Base-by-base conservation (phyloP, 1,140 invertebrate genomes). In the Drosophila sp. region DNA sequence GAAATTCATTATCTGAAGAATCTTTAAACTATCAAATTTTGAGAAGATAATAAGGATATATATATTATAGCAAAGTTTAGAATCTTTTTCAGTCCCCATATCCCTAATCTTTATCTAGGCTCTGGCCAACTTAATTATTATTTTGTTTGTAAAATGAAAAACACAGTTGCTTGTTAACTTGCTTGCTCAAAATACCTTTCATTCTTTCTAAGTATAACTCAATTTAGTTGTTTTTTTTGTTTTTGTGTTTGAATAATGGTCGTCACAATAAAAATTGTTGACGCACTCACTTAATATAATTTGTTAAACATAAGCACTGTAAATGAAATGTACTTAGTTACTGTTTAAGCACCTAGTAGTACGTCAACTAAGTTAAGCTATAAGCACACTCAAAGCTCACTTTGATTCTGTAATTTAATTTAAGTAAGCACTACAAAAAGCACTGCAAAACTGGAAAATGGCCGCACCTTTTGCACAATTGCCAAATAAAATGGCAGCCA, bases 321-420 rank as follows among this genome's bases (percentile, higher is more conserved):
- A 76, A 75, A 76, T 76, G 64, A 89, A 51, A 81, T 72, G 57
- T 82, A 86, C 78, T 80, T 80, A 86, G 25, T 63, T 70, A 74
- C 38, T 53, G 59, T 25, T 61, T 87, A 87, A 87, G 83, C 82
- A 87, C 83, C 54, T 80, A 61, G 66, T 78, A 76, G 65, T 83
- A 83, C 71, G 65, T 79, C 58, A 87, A 64, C 61, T 87, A 87
- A 82, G 82, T 61, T 57, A 82, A 78, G 48, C 27, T 46, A 54
- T 87, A 86, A 87, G 82, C 73, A 69, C 82, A 74, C 57, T 61
- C 63, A 58, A 57, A 67, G 41, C 48, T 64, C 79, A 82, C 74
- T 54, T 66, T 66, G 58, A 70, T 73, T 67, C 63, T 63, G 29
- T 66, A 71, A 45, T 38, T 32, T 66, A 71, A 45, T 38, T 32